A percentile compares a stretch with the other conserved stretches of the same genome.
Conservation (phyloP, 2,888 invertebrate genomes). For the Pterobdella sp. region DNA sequence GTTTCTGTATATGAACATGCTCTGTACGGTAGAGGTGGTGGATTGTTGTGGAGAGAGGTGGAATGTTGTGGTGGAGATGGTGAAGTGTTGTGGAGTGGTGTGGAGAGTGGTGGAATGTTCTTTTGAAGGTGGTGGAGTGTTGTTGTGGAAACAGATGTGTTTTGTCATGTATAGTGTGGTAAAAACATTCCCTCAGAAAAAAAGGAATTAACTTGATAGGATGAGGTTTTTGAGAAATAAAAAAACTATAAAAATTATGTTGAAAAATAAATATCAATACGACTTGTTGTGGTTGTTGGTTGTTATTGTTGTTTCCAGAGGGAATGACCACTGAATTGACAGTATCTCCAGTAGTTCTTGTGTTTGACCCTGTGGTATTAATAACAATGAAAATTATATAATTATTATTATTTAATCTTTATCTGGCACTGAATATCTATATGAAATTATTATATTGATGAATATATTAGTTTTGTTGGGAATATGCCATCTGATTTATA, state of each 20-base stretch:
- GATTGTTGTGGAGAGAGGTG: background rate
- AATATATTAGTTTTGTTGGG: too few species aligned
- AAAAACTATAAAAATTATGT: background rate
- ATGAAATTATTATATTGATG: too few species aligned
- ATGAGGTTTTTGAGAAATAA: background rate
- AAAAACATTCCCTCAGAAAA: background rate
- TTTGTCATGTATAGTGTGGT: background rate
- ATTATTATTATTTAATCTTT: too few species aligned
- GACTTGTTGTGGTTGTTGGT: background rate
- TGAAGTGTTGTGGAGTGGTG: conserved; percentile 62
- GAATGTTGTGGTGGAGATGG: conserved; percentile 28
- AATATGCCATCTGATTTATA: too few species aligned
- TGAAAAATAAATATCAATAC: conserved; percentile 7
- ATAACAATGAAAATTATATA: too few species aligned
- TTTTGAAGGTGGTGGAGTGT: conserved; percentile 40
- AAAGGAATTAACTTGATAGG: background rate
- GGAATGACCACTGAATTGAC: background rate
- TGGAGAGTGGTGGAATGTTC: conserved; percentile 73
- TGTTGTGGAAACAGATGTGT: conserved; percentile 55
- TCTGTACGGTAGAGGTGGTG: conserved; percentile 64
- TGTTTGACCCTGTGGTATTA: background rate
- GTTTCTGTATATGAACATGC: conserved; percentile 84
- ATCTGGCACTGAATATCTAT: too few species aligned
- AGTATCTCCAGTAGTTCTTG: background rate
- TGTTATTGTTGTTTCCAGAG: background rate